Conservation (phyloP, 1,140 invertebrate genomes). For the Diuraphis noxia region DNA sequence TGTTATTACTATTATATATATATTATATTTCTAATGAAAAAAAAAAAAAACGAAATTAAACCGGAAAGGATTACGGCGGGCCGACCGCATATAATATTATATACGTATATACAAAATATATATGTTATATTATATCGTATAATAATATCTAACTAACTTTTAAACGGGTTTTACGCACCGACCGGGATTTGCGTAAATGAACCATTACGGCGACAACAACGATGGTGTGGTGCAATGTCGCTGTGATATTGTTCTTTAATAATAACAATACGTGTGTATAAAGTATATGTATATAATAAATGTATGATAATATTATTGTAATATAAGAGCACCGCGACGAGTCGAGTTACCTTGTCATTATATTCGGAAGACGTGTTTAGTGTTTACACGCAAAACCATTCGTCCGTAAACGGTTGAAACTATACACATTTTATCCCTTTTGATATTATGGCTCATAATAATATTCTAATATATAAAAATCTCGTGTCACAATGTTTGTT, state of each 20-base stretch:
- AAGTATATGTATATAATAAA: too few relatives aligned
- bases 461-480: too few relatives aligned
- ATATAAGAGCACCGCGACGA: neutral
- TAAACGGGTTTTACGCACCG: neutral
- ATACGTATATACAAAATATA: neutral
- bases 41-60: constrained; percentile 22
- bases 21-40: neutral
- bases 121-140: neutral
- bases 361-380: neutral
- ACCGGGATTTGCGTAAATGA: constrained; percentile 43
- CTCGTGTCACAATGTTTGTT: too few relatives aligned
- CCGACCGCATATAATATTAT: neutral
- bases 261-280: neutral
- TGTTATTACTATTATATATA: neutral
- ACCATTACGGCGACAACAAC: neutral
- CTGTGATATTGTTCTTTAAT: constrained; percentile 4
- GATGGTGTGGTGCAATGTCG: neutral
- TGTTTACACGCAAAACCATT: neutral
- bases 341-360: neutral
- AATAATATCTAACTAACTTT: constrained; percentile 45
- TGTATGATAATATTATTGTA: neutral
- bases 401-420: neutral
- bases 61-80: constrained; percentile 30
- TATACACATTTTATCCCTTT: too few relatives aligned
- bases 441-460: neutral